Base-by-base conservation (phyloP, 2,888 invertebrate genomes). In the Sipha maydis region DNA sequence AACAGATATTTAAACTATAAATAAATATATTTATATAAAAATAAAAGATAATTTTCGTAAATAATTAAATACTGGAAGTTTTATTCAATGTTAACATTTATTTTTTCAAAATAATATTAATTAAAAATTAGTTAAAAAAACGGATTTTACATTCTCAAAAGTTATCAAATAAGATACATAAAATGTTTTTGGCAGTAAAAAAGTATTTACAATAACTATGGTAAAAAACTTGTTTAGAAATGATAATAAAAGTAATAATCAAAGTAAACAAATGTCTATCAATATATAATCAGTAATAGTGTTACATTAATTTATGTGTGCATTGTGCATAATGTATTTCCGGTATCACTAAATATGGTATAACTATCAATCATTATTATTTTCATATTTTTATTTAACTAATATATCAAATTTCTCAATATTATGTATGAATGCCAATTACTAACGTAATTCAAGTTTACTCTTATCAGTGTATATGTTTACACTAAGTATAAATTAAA, bases 71-170 rank as follows among this genome's bases (percentile, higher is more conserved):
- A 56, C 56, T 19, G 17, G 14, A 17, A 56, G 19, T 19, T 11
- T 14, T 19, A 56, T 56, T 56, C 21, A 17, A 17, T 56, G n/a
- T 41, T 76, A 25, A 75, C n/a, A n/a, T n/a, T 76, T 14, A 41
- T 76, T 25, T 41, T 25, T 76, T n/a, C 19, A 67, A 80, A 67
- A 71, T 48, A 9, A 34, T 25, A 61, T 31, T 71, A 48, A 31
- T 83, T 73, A 34, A 83, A 71, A 54, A 83, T 73, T 28, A 34
- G 34, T 71, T 31, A 31, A 78, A 56, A 31, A 34, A 83, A 31
- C 73, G 71, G 83, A 25, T 19, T 71, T 83, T 54, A 54, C 54
- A 73, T 83, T 54, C 54, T 21, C 9, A 75, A 75, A 38, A 31
- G 5, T 84, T 48, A 21, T 38, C 28, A 56, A 56, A 61, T 56